Percentiles rank a stretch among this genome's conserved stretches.
Conservation (phyloP, 2,888 invertebrate species). For the Cyclophora albipunctata region DNA sequence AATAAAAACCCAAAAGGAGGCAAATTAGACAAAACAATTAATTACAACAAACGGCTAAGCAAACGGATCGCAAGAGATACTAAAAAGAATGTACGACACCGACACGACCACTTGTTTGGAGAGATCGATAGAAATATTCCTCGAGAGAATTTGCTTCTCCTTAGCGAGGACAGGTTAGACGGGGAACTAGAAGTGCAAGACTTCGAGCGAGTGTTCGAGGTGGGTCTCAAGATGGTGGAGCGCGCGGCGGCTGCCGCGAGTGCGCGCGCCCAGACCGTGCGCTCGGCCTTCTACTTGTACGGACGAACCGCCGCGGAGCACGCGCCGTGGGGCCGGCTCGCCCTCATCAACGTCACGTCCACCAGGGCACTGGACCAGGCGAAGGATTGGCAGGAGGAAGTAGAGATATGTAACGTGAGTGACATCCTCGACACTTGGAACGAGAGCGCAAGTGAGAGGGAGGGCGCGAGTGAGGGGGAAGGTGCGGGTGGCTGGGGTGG, state of each 20-base stretch:
- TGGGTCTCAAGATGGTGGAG: constrained; percentile 10
- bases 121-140: constrained; percentile 10
- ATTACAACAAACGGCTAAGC: no score
- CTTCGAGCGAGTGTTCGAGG: constrained; percentile 6
- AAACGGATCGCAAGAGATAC: no score
- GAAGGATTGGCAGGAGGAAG: constrained; percentile 26
- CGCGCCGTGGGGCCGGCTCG: constrained; percentile 28
- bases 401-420: constrained; percentile 22
- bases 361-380: constrained; percentile 22
- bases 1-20: no score
- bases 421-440: constrained; percentile 19
- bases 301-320: constrained; percentile 16
- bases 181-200: constrained; percentile 3
- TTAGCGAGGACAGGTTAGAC: constrained; percentile 18
- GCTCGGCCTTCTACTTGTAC: constrained; percentile 28
- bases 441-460: constrained; percentile 5
- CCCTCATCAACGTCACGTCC: constrained; percentile 24
- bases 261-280: constrained; percentile 16
- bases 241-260: constrained; percentile 10
- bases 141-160: constrained; percentile 15
- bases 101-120: constrained; percentile 1
- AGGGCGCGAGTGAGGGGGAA: constrained; percentile 4
- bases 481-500: constrained; percentile 11
- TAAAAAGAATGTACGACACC: neutral
- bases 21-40: no score